Conservation (phyloP, 1,140 invertebrate genomes). For the Pachypsylla venusta region DNA sequence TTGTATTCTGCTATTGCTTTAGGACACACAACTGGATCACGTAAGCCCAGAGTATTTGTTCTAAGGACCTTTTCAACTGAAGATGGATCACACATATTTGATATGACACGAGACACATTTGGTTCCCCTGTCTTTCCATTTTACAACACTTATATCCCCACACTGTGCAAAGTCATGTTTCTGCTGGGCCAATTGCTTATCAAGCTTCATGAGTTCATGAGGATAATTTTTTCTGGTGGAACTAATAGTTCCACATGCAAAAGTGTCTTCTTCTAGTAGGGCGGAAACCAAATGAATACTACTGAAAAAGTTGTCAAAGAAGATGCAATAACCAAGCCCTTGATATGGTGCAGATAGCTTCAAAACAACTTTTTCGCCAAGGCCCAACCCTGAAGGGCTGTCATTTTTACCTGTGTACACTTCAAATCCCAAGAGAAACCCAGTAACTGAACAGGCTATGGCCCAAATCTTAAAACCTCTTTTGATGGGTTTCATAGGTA, state of each 20-base stretch:
- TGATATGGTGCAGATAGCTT: constrained; percentile 25
- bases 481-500: constrained; percentile 26
- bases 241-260: constrained; percentile 12
- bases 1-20: constrained; percentile 18
- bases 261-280: constrained; percentile 22
- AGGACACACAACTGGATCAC: constrained; percentile 15
- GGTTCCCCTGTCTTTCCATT: constrained; percentile 12
- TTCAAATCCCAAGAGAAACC: constrained; percentile 24
- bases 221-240: constrained; percentile 3
- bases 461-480: constrained; percentile 26
- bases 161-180: background rate
- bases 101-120: background rate
- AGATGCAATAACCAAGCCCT: constrained; percentile 27
- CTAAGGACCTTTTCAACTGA: constrained; percentile 15
- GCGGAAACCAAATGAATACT: constrained; percentile 28
- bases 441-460: constrained; percentile 15
- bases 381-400: background rate
- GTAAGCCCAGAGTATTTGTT: constrained; percentile 11
- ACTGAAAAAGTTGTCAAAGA: constrained; percentile 31
- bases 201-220: background rate
- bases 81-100: constrained; percentile 12
- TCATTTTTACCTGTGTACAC: constrained; percentile 24
- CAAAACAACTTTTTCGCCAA: constrained; percentile 18
- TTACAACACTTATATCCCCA: background rate
- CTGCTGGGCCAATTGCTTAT: background rate